Evolutionary conservation across 2,888 invertebrate genomes (phyloP).

Genomic region (Diarsia dahlii): DNA sequence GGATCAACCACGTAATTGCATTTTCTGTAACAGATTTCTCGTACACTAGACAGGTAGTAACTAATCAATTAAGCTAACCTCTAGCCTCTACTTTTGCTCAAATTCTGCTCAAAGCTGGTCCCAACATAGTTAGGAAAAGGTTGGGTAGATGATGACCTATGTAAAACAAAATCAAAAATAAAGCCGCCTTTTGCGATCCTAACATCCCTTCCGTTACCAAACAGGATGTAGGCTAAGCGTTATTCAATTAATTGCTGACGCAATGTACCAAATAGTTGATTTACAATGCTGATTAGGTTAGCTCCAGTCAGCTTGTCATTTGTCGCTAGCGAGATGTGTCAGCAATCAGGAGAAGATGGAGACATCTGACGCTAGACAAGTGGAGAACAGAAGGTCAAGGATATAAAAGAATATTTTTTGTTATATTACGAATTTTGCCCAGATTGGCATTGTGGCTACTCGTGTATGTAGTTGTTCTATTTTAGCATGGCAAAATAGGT

Average conservation of each 20-base stretch:
- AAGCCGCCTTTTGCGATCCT: not conserved
- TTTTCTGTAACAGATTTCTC: too few relatives aligned
- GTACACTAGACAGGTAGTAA: too few relatives aligned
- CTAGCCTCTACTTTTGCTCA: too few relatives aligned
- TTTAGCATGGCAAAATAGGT: too few relatives aligned
- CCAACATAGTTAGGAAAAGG: not conserved
- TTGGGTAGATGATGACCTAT: not conserved
- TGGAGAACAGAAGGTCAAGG: constrained; percentile 3
- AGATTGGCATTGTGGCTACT: too few relatives aligned
- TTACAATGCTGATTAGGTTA: constrained; percentile 55
- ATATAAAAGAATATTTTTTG: too few relatives aligned
- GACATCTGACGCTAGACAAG: not conserved
- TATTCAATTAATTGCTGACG: constrained; percentile 41
- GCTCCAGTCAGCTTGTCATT: constrained; percentile 43
- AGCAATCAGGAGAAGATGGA: constrained; percentile 25
- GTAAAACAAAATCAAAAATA: not conserved
- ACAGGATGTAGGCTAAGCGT: not conserved
- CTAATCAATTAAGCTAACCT: too few relatives aligned
- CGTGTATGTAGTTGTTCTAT: too few relatives aligned
- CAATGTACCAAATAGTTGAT: constrained; percentile 40
- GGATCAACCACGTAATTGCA: too few relatives aligned
- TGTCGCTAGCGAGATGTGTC: constrained; percentile 29
- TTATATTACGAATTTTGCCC: too few relatives aligned
- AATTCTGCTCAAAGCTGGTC: too few relatives aligned
- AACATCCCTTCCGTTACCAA: not conserved